Evolutionary conservation across 2,888 invertebrate species (phyloP).

Genomic region (Abscondita cerata): DNA sequence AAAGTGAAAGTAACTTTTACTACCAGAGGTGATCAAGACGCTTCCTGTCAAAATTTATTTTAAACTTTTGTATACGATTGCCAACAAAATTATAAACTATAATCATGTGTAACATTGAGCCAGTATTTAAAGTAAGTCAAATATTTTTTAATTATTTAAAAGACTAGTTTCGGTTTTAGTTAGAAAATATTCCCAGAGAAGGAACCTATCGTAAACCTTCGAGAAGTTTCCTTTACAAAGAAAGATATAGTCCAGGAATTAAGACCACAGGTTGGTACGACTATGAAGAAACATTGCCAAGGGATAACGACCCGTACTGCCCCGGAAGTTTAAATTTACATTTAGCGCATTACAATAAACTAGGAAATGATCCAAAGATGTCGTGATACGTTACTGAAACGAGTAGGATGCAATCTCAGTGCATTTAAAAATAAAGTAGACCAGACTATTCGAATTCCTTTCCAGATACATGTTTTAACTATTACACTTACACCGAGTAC

Average conservation of each 20-base stretch:
- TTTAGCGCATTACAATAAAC: too few relatives aligned
- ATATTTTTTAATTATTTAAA: too few relatives aligned
- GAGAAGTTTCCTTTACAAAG: slow-evolving; percentile 49
- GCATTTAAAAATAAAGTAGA: slow-evolving; percentile 56
- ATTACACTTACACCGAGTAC: slow-evolving; percentile 45
- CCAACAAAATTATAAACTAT: too few relatives aligned
- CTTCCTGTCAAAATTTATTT: too few relatives aligned
- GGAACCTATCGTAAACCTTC: slow-evolving; percentile 4
- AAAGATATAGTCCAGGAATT: slow-evolving; percentile 57
- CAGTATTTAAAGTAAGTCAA: not conserved
- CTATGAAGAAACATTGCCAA: slow-evolving; percentile 59
- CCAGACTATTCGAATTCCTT: slow-evolving; percentile 50
- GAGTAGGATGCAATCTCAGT: slow-evolving; percentile 60
- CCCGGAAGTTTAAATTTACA: slow-evolving; percentile 56
- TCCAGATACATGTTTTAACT: slow-evolving; percentile 46
- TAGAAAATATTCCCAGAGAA: slow-evolving; percentile 32
- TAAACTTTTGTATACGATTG: too few relatives aligned
- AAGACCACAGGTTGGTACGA: too few relatives aligned
- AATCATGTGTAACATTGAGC: not conserved
- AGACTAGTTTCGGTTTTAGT: too few relatives aligned
- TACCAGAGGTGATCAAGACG: too few relatives aligned
- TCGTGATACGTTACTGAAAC: slow-evolving; percentile 61
- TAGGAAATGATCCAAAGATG: slow-evolving; percentile 51
- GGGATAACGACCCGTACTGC: slow-evolving; percentile 62
- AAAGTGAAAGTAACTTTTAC: too few relatives aligned